Evolutionary conservation across 2,797 vertebrate genomes (phyloP).

Genomic region (Fistularia tabacaria): DNA sequence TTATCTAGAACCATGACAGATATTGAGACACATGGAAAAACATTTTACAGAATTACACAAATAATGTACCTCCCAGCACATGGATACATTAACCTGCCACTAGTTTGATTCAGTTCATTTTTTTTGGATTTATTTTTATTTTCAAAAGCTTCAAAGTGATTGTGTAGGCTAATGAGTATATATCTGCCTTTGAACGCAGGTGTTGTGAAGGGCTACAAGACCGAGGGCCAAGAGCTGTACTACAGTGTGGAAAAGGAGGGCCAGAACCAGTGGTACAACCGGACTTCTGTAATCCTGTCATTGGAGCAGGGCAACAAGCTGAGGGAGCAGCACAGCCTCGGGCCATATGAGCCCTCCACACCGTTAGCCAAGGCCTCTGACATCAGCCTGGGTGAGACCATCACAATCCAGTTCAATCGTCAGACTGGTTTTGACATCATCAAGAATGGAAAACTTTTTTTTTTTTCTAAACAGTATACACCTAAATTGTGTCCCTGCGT

Average conservation of each 20-base stretch:
- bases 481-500: too few relatives aligned
- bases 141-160: neutral
- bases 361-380: slow-evolving; percentile 91
- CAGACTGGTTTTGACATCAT: too few relatives aligned
- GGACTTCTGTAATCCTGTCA: slow-evolving; percentile 89
- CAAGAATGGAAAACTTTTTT: too few relatives aligned
- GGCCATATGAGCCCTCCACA: slow-evolving; percentile 84
- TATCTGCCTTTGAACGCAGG: slow-evolving; percentile 65
- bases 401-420: too few relatives aligned
- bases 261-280: slow-evolving; percentile 88
- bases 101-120: too few relatives aligned
- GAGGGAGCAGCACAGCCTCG: slow-evolving; percentile 91
- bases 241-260: slow-evolving; percentile 92
- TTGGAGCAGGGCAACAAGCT: slow-evolving; percentile 92
- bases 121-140: neutral
- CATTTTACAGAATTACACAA: too few relatives aligned
- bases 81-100: too few relatives aligned
- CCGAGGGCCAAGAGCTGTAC: slow-evolving; percentile 84
- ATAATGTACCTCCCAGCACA: too few relatives aligned
- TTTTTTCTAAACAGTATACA: too few relatives aligned
- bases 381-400: slow-evolving; percentile 89
- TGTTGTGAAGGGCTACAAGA: slow-evolving; percentile 85
- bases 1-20: too few relatives aligned
- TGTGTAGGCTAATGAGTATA: neutral
- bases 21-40: too few relatives aligned